Evolutionary conservation across 1,140 invertebrate species (phyloP), one percentile per base, ranked within the genome.

Genomic region (Drosophila burlai): DNA sequence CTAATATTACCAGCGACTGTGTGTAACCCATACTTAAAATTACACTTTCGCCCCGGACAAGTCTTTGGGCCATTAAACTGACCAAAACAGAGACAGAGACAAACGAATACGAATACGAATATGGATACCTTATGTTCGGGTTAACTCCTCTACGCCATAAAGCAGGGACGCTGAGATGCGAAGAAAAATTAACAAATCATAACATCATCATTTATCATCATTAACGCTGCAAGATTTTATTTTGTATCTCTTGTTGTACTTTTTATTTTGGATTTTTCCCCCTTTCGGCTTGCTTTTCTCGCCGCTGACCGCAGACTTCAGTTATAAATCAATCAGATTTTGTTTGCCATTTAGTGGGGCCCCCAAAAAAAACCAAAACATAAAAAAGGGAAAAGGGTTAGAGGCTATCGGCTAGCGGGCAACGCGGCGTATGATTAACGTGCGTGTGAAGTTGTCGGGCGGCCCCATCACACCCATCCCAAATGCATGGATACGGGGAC

Each of bases 151-250:
- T 71, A 81, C 74, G 79, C 76, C 85, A 85, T 85, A 85, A 79
- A 85, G 64, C 31, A 57, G 5, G 72, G 42, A 85, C 63, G 69
- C 42, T 49, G 5, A 72, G 42, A 85, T 59, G 73, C 42, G 50
- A 82, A 86, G 83, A 86, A 86, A 86, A 86, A 82, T 89, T 81
- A 89, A 84, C 81, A 84, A 90, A 89, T 89, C 85, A 91, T 89
- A 90, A 90, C 86, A 90, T 90, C 79, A 85, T 91, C 81, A 91
- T 91, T 91, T 82, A 90, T 91, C 86, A 91, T 91, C 82, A 91
- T 91, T 91, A 91, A 83, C 47, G 47, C 69, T 68, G 71, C 62
- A 40, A 59, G 68, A 73, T 73, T 73, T 59, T 73, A 73, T 73
- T 73, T 73, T 73, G 55, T 73, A 78, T 73, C 40, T 73, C 67